Conservation (phyloP, 2,113 vertebrate species). For the Hippotragus niger region DNA sequence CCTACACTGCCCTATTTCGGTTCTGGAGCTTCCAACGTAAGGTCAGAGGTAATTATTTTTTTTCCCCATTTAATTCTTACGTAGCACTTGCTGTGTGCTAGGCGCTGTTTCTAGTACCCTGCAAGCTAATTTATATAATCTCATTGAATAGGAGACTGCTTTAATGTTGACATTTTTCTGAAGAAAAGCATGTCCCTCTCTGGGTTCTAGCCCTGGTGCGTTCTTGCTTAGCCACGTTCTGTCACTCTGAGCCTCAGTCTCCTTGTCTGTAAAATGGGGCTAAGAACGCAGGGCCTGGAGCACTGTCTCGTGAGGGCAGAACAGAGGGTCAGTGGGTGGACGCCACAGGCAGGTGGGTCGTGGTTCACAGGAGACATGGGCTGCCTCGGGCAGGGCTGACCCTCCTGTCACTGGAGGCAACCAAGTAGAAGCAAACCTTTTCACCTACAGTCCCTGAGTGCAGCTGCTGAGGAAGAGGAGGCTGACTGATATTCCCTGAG, state of each 20-base stretch:
- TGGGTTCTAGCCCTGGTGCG: neutral
- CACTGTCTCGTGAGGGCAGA: neutral
- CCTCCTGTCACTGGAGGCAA: neutral
- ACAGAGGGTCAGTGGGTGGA: neutral
- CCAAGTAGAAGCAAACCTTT: neutral
- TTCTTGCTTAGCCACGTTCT: neutral
- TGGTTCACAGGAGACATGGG: neutral
- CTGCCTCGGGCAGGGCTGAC: neutral
- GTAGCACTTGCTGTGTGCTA: neutral
- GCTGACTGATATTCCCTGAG: neutral
- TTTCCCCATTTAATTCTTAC: neutral
- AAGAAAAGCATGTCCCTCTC: neutral
- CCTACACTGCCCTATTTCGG: neutral
- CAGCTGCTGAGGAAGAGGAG: neutral
- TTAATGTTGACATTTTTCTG: neutral
- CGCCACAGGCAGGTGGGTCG: neutral
- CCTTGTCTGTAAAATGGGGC: neutral
- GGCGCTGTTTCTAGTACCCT: neutral
- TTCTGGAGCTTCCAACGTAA: neutral
- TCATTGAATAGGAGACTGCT: neutral
- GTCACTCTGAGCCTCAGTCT: neutral
- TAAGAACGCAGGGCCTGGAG: neutral
- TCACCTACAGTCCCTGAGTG: rapidly evolving
- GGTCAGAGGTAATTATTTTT: neutral
- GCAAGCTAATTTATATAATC: neutral